Evolutionary conservation across 2,888 invertebrate species (phyloP).

Genomic region (Drosophila birchii): DNA sequence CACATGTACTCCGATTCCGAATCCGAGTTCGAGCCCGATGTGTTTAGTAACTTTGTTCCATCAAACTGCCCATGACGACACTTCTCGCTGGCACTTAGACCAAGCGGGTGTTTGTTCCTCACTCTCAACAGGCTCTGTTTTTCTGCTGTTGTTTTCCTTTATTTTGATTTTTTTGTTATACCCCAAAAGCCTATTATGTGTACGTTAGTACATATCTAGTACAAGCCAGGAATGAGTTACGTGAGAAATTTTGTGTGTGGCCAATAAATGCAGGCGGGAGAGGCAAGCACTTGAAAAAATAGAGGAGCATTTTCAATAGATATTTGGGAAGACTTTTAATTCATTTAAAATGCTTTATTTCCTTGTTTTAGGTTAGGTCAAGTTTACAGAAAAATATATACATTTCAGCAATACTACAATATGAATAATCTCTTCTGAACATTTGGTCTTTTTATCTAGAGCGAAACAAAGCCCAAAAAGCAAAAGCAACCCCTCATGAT

Average conservation of each 20-base stretch:
- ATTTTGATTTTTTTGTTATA: slow-evolving; percentile 14
- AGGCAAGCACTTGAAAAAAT: slow-evolving; percentile 6
- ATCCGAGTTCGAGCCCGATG: slow-evolving; percentile 34
- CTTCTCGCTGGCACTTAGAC: slow-evolving; percentile 45
- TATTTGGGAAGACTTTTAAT: too few relatives aligned
- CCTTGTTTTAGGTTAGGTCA: background rate
- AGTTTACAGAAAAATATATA: background rate
- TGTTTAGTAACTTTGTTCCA: slow-evolving; percentile 56
- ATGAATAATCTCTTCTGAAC: background rate
- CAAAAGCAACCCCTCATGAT: background rate
- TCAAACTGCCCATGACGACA: slow-evolving; percentile 52
- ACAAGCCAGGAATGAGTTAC: slow-evolving; percentile 27
- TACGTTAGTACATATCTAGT: slow-evolving; percentile 20
- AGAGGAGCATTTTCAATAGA: too few relatives aligned
- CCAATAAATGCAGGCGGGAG: slow-evolving; percentile 20
- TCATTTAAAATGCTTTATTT: background rate
- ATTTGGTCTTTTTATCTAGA: background rate
- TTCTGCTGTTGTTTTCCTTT: slow-evolving; percentile 8
- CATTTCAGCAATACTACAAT: background rate
- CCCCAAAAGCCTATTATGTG: slow-evolving; percentile 44
- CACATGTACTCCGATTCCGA: slow-evolving; percentile 53
- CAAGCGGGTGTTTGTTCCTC: slow-evolving; percentile 12
- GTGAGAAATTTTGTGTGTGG: slow-evolving; percentile 31
- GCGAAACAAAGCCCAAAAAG: background rate
- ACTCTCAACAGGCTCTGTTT: slow-evolving; percentile 6